These are phyloP conservation scores for Spatula versicolor DNA, from an alignment of 2,797 vertebrate species.

Conservation along the genomic window DNA sequence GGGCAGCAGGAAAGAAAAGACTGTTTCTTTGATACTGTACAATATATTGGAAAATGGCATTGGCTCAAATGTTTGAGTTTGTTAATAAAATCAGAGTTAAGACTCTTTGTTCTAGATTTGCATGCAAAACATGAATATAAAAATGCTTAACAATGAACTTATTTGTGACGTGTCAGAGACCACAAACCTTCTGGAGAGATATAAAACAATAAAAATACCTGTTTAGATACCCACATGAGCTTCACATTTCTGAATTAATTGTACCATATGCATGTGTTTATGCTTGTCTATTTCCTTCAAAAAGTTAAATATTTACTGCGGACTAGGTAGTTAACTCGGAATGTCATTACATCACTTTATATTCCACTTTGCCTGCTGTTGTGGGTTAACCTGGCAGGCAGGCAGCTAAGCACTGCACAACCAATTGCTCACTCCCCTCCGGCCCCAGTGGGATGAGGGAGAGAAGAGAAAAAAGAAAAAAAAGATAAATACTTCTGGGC, in stretches of 20 bases:
- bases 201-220: not conserved
- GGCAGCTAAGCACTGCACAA: too few relatives aligned
- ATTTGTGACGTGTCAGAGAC: not conserved
- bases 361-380: not conserved
- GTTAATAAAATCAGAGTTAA: constrained; percentile 14
- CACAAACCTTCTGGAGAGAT: not conserved
- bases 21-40: not conserved
- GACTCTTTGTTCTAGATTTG: not conserved
- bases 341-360: not conserved
- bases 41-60: not conserved
- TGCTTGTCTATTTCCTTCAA: not conserved
- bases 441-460: too few relatives aligned
- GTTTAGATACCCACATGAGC: not conserved
- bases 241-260: not conserved
- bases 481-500: too few relatives aligned
- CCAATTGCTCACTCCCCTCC: too few relatives aligned
- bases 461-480: too few relatives aligned
- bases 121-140: not conserved
- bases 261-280: fast-evolving
- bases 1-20: not conserved
- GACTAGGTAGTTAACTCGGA: not conserved
- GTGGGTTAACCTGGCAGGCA: too few relatives aligned
- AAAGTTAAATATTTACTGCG: not conserved
- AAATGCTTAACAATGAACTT: not conserved
- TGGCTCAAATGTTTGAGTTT: not conserved